Conservation (phyloP, 2,888 invertebrate genomes). For the Dugesia japonica region DNA sequence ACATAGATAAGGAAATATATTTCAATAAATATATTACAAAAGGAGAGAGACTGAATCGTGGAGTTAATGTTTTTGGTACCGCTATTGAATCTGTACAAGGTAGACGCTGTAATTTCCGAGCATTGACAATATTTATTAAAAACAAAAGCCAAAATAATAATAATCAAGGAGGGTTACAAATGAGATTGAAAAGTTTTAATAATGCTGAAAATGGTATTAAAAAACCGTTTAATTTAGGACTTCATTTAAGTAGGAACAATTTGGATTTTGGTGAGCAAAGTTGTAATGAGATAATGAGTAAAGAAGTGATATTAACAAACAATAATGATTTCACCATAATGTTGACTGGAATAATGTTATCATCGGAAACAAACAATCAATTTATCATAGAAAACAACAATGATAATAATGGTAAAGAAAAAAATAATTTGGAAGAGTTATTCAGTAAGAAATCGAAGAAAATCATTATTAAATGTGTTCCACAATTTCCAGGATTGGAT, state of each 20-base stretch:
- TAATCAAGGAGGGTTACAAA: neutral
- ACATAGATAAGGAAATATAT: neutral
- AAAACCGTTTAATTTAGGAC: neutral
- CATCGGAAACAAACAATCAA: slow-evolving; percentile 5
- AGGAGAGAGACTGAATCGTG: neutral
- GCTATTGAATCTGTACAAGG: neutral
- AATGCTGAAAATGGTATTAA: neutral
- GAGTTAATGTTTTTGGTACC: neutral
- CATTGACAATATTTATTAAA: neutral
- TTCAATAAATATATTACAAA: neutral
- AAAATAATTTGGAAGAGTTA: neutral
- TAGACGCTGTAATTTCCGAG: neutral
- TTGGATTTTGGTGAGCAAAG: neutral
- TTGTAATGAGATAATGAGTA: neutral
- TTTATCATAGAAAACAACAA: neutral
- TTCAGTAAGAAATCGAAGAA: neutral
- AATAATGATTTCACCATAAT: neutral
- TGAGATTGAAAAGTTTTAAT: neutral
- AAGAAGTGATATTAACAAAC: neutral
- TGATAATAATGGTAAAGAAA: too few relatives aligned
- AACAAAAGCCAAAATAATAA: neutral
- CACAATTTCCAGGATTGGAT: neutral
- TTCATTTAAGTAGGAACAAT: neutral
- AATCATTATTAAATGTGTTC: neutral
- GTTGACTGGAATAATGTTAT: neutral